Evolutionary conservation across 2,888 invertebrate genomes (phyloP).

Genomic region (Diplazon laetatorius): DNA sequence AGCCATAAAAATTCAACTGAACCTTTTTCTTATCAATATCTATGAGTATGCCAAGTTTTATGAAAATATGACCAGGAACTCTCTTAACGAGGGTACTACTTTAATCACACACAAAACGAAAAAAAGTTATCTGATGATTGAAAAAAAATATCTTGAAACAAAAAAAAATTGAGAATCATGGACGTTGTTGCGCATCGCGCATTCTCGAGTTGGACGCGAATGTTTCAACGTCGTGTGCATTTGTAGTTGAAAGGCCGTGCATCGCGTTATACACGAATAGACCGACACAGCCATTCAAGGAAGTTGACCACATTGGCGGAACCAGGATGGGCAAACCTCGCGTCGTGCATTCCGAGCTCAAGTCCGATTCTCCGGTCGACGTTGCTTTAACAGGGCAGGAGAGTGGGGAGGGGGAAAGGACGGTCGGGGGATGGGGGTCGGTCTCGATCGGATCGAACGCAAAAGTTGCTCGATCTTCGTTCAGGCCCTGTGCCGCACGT

Average conservation of each 20-base stretch:
- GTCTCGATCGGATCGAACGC: constrained; percentile 21
- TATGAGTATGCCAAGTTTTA: no score
- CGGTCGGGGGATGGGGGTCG: no score
- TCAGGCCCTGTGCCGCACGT: constrained; percentile 61
- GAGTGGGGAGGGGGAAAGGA: constrained; percentile 6
- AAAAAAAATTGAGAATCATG: constrained; percentile 35
- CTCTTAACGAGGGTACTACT: no score
- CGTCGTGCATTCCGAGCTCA: constrained; percentile 19
- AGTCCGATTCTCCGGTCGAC: constrained; percentile 38
- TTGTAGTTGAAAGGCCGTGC: constrained; percentile 48
- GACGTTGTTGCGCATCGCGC: constrained; percentile 31
- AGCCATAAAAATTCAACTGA: no score
- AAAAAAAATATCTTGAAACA: no score
- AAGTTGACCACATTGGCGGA: constrained; percentile 44
- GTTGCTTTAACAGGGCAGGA: constrained; percentile 10
- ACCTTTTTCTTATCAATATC: no score
- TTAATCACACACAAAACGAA: no score
- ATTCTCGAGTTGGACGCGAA: constrained; percentile 45
- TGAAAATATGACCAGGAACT: no score
- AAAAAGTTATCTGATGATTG: not conserved
- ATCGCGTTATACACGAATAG: constrained; percentile 24
- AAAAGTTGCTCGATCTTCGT: constrained; percentile 46
- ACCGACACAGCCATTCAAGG: constrained; percentile 51
- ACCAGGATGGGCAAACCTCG: constrained; percentile 56
- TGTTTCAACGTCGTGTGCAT: constrained; percentile 32